These are phyloP conservation scores for Calyptomena viridis DNA, from an alignment of 2,113 vertebrate species.

Conservation along the genomic window DNA sequence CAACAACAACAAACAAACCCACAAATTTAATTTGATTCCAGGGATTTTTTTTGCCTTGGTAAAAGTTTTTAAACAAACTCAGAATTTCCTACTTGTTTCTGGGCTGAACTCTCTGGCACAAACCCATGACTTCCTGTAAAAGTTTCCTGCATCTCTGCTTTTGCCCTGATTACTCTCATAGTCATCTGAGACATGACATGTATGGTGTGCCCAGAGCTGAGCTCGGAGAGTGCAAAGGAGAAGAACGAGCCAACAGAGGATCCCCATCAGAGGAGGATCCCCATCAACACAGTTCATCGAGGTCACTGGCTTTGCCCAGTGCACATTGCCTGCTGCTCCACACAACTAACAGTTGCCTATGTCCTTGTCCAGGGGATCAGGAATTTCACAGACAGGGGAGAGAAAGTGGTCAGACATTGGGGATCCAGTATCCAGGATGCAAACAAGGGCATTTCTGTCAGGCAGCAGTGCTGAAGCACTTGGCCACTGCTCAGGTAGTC, in stretches of 20 bases:
- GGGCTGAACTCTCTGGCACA: not conserved
- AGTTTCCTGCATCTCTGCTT: not conserved
- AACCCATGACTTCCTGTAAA: not conserved
- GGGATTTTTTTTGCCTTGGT: not conserved
- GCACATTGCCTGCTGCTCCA: not conserved
- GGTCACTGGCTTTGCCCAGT: not conserved
- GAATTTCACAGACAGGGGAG: accelerated
- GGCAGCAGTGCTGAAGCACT: not conserved
- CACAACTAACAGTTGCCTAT: not conserved
- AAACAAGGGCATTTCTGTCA: not conserved
- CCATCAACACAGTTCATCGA: not conserved
- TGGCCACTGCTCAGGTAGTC: not conserved
- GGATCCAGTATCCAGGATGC: not conserved
- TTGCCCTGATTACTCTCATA: not conserved
- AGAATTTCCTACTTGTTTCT: not conserved
- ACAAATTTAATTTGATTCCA: not conserved
- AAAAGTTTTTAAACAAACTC: not conserved
- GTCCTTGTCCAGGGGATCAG: not conserved
- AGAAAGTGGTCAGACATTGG: no score
- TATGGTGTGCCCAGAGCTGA: not conserved
- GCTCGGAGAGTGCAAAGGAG: not conserved
- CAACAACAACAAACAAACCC: no score
- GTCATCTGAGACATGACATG: not conserved
- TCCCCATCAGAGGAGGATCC: not conserved
- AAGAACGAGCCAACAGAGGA: not conserved